Base-by-base conservation (phyloP, 2,113 vertebrate species). In the Sander lucioperca region DNA sequence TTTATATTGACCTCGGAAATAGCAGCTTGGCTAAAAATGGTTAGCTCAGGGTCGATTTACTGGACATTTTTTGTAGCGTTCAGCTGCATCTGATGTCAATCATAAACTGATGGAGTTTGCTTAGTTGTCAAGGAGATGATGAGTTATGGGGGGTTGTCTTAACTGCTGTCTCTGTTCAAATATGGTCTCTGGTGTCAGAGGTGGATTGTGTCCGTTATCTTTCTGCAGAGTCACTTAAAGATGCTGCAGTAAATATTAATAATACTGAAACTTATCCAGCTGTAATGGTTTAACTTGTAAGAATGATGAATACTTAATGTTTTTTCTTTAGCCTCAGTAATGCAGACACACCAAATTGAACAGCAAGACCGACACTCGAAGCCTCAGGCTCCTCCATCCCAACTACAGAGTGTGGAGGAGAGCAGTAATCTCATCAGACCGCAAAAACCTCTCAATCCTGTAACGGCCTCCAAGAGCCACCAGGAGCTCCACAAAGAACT, bases 401-500 rank as follows among this genome's bases (percentile, higher is more conserved):
- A 69, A 9, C 94, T 95, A 0, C 96, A 96, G 85, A 95, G 95
- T 77, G 91, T 91, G 67, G 96, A 96, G 64, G 92, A 95, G 82
- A 95, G 94, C 57, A 21, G 79, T 75, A 79, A 85, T 85, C 95
- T 97, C 79, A 97, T 98, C 95, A 96, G 95, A 86, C 97, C 97
- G 79, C 97, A 96, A 92, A 97, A 97, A 88, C 94, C 97, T 70
- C 86, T 94, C 68, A 96, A 96, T 94, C 96, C 96, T 0, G 93
- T 97, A 69, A 98, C 96, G 91, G 95, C 95, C 64, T 98, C 96
- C 0, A 96, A 95, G 88, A 98, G 94, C 74, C 97, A 97, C 93
- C 96, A 95, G 88, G 96, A 97, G 86, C 96, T 97, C 73, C 97
- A 97, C 88, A 89, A 96, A 45, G 96, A 98, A 85, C 95, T 97